Evolutionary conservation across 1,140 invertebrate species (phyloP), one percentile per base, ranked within the genome.

Genomic region (Ectropis grisescens): DNA sequence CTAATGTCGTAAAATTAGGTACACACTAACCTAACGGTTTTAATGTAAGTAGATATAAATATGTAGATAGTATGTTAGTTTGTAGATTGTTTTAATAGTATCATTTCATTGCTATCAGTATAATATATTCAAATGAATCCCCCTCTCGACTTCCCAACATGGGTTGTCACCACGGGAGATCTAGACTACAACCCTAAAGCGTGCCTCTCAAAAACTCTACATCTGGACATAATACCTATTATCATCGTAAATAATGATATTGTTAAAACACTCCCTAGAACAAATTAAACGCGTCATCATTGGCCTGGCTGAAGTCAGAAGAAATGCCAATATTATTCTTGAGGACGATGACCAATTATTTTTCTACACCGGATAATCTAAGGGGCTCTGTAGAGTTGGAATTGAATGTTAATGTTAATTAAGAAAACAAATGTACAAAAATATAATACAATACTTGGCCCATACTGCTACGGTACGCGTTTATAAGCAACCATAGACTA

Each of bases 141-240:
- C 29, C 37, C 36, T 40, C 40, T 39, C 42, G n/a, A 23, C 30
- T 42, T 47, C 45, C 39, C 52, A 50, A 35, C 16, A 47, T 44
- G 53, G 53, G 44, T 33, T 16, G 45, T 56, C 53, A 41, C 53
- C 53, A 40, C 36, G 41, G 39, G 41, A 43, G 47, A 29, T 16
- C 8, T 28, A 13, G 45, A 57, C 48, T 38, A 44, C 10, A 49
- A 49, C 51, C 51, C 46, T 52, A 10, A 4, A 33, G 26, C 12
- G 10, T 24, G 32, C 15, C 14, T n/a, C n/a, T n/a, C n/a, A n/a
- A 15, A 19, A 31, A 31, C 12, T 48, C 1, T 37, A 47, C 10
- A 19, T 31, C 11, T 31, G 29, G 9, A 31, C 29, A 31, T 31
- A 31, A 31, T 31, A 13, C 7, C 14, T 31, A 4, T 19, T 15